These are phyloP conservation scores for Emydura subglobosa DNA, from an alignment of 2,113 vertebrate genomes.

Conservation along the genomic window DNA sequence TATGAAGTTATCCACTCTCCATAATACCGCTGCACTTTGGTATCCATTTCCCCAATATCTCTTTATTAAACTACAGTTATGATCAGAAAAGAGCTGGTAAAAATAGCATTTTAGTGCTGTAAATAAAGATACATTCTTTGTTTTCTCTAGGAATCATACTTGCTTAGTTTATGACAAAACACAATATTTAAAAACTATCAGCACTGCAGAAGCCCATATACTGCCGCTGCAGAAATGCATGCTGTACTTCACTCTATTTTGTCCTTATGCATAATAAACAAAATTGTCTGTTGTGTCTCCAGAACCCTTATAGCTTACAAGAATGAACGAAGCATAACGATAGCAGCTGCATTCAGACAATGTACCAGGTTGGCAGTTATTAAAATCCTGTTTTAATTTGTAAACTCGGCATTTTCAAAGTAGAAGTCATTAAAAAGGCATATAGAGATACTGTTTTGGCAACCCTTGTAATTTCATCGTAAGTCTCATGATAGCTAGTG, in stretches of 20 bases:
- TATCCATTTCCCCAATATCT: too few relatives aligned
- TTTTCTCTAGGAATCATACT: neutral
- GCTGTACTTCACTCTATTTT: neutral
- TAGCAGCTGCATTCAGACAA: neutral
- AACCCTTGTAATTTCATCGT: neutral
- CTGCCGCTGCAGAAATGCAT: neutral
- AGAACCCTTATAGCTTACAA: neutral
- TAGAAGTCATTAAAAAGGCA: neutral
- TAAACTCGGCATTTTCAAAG: neutral
- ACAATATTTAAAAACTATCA: neutral
- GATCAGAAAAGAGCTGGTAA: too few relatives aligned
- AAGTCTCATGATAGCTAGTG: neutral
- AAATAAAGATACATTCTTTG: neutral
- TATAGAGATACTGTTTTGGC: neutral
- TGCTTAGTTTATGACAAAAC: neutral
- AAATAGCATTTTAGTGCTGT: neutral
- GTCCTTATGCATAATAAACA: neutral
- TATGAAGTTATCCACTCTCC: neutral
- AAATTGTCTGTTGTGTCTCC: neutral
- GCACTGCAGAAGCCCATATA: neutral
- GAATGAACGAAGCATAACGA: neutral
- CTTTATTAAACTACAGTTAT: too few relatives aligned
- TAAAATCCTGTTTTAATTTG: constrained; percentile 17
- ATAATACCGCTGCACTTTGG: too few relatives aligned
- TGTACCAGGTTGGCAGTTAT: neutral